A percentile compares a stretch with the other conserved stretches of the same genome.
Conservation (phyloP, 2,113 vertebrate genomes). For the Anolis carolinensis region DNA sequence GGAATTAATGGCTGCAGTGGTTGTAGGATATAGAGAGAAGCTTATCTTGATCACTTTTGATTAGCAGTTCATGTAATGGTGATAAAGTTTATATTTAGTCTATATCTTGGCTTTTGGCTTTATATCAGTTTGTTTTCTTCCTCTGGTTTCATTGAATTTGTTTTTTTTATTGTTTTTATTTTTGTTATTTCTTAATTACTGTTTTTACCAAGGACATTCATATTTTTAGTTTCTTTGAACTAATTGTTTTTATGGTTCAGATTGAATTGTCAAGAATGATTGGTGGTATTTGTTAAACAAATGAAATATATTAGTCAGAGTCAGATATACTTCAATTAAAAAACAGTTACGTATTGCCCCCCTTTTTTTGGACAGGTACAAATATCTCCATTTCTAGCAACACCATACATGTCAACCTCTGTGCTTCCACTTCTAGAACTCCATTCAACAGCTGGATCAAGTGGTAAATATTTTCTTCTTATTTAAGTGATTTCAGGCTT, state of each 20-base stretch:
- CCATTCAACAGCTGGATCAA: slow-evolving; percentile 83
- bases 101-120: neutral
- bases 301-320: neutral
- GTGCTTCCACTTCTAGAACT: slow-evolving; percentile 79
- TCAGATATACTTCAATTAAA: neutral
- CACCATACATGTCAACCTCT: slow-evolving; percentile 81
- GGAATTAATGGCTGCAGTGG: too few species aligned
- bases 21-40: neutral
- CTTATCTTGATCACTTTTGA: neutral
- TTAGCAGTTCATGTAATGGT: neutral
- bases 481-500: neutral
- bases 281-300: neutral
- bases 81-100: neutral
- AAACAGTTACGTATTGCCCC: neutral
- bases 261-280: neutral
- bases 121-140: neutral
- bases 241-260: neutral
- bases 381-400: slow-evolving; percentile 70
- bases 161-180: neutral
- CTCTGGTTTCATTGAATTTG: neutral
- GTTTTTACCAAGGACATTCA: neutral
- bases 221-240: neutral
- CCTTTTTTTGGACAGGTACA: slow-evolving; percentile 70
- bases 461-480: slow-evolving; percentile 65
- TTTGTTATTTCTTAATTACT: neutral